Evolutionary conservation across 2,113 vertebrate genomes (phyloP).

Genomic region (Chloropsis cyanopogon): DNA sequence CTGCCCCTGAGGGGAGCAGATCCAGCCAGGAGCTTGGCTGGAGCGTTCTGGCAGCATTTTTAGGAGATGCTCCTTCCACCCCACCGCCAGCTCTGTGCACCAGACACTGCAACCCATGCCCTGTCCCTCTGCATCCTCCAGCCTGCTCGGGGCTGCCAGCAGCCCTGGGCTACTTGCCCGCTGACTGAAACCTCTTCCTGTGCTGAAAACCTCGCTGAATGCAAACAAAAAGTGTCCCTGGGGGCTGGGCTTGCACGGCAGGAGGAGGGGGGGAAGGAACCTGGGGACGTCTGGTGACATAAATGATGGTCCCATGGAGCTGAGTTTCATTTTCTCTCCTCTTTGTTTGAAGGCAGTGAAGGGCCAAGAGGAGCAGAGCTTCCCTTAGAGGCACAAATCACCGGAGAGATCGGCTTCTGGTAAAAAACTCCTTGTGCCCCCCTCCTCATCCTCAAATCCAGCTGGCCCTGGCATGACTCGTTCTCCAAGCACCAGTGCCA

Average conservation of each 20-base stretch:
- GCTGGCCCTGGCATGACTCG: accelerated
- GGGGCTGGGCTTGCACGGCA: not conserved
- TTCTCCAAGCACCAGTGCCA: not conserved
- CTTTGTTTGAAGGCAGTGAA: not conserved
- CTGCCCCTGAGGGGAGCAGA: not conserved
- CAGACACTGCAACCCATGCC: not conserved
- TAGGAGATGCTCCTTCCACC: not conserved
- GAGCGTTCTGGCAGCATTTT: not conserved
- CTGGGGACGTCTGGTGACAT: accelerated
- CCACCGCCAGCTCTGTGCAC: not conserved
- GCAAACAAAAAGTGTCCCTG: not conserved
- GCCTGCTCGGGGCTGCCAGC: not conserved
- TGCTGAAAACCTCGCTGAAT: not conserved
- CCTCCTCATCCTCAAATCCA: not conserved
- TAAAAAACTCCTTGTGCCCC: not conserved
- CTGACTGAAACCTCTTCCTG: slow-evolving; percentile 18
- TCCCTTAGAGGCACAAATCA: not conserved
- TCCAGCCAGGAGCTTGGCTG: not conserved
- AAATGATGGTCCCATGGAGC: accelerated
- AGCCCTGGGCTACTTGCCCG: not conserved
- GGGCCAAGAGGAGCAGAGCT: not conserved
- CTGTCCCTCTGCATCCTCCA: not conserved
- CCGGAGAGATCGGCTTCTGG: not conserved
- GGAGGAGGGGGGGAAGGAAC: not conserved
- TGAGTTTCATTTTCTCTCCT: not conserved